Conservation (phyloP, 2,113 vertebrate genomes). For the Pavo muticus region DNA sequence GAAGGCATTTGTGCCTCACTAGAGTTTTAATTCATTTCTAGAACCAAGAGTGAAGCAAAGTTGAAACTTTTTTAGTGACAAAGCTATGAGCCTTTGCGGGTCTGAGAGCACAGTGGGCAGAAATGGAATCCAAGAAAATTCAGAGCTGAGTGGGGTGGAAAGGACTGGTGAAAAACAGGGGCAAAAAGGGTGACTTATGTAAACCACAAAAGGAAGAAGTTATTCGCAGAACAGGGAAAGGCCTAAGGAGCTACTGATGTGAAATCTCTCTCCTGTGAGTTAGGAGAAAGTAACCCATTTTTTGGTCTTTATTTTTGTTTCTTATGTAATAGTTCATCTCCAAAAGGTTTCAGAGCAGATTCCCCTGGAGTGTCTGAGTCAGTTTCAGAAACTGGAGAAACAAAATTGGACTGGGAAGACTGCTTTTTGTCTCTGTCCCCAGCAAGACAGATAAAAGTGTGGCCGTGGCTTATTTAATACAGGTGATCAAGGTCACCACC, state of each 20-base stretch:
- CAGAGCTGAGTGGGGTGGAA: not conserved
- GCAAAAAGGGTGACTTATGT: not conserved
- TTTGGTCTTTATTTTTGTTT: slow-evolving; percentile 43
- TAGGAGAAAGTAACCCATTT: slow-evolving; percentile 48
- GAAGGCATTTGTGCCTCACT: not conserved
- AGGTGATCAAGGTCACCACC: not conserved
- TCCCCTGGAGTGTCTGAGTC: slow-evolving; percentile 30
- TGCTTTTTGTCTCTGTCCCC: not conserved
- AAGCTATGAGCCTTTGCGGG: rapidly evolving
- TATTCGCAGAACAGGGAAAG: not conserved
- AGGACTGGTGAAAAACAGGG: not conserved
- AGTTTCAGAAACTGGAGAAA: slow-evolving; percentile 15
- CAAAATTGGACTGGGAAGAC: not conserved
- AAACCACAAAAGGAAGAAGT: not conserved
- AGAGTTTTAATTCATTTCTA: not conserved
- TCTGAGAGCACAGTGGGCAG: rapidly evolving
- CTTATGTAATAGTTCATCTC: slow-evolving; percentile 61
- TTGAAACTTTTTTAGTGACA: not conserved
- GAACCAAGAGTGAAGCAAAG: not conserved
- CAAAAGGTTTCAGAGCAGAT: slow-evolving; percentile 52
- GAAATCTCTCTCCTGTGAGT: slow-evolving; percentile 6
- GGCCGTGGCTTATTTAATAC: not conserved
- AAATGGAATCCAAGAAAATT: not conserved
- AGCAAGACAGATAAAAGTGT: not conserved
- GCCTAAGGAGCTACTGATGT: not conserved